These are phyloP conservation scores for Poeciliopsis presidionis DNA, from an alignment of 2,797 vertebrate species.

Conservation along the genomic window DNA sequence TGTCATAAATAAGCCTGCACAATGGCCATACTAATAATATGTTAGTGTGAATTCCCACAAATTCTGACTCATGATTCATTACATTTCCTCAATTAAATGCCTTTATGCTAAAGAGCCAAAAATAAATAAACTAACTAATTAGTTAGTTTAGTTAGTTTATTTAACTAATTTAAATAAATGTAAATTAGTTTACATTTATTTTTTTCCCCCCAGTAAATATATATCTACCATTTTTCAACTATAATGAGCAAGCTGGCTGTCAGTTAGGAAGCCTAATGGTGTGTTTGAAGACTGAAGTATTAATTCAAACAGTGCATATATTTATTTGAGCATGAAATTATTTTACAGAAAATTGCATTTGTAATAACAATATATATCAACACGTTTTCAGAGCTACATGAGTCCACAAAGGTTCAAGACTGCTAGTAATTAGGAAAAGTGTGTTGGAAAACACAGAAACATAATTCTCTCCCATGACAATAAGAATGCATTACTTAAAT, in stretches of 20 bases:
- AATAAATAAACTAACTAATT: too few species aligned
- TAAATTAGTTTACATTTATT: background rate
- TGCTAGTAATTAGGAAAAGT: background rate
- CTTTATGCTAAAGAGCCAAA: background rate
- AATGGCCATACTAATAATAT: background rate
- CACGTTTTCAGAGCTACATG: background rate
- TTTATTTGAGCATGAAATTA: background rate
- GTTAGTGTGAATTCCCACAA: background rate
- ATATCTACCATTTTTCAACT: background rate
- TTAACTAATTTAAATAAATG: too few species aligned
- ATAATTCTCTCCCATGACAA: background rate
- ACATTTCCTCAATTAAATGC: background rate
- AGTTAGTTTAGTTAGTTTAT: too few species aligned
- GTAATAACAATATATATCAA: background rate
- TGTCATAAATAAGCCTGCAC: background rate
- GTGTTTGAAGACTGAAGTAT: constrained; percentile 7
- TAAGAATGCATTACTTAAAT: background rate
- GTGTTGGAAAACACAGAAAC: background rate
- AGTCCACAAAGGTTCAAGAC: background rate
- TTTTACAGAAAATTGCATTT: background rate
- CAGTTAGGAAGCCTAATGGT: background rate
- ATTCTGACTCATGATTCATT: background rate
- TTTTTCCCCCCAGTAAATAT: background rate
- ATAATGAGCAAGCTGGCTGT: background rate
- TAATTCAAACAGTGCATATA: background rate